Evolutionary conservation across 1,140 invertebrate species (phyloP).

Genomic region (Pachyrhynchus sulphureomaculatus): DNA sequence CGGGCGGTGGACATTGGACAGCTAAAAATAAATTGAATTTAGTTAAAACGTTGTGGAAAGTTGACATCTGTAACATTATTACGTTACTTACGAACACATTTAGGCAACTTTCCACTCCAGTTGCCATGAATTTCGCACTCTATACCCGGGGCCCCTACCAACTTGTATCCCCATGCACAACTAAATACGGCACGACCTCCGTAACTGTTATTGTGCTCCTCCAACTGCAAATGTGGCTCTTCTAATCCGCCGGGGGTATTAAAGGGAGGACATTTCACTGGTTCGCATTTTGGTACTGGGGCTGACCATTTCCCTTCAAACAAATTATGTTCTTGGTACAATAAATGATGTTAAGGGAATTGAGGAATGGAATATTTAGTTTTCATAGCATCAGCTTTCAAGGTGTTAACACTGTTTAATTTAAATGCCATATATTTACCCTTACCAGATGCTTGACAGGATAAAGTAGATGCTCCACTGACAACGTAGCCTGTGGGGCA

Average conservation of each 20-base stretch:
- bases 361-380: too few relatives aligned
- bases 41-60: not conserved
- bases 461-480: slow-evolving; percentile 67
- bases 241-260: slow-evolving; percentile 55
- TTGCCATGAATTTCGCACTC: slow-evolving; percentile 74
- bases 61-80: not conserved
- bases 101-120: slow-evolving; percentile 76
- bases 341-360: too few relatives aligned
- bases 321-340: too few relatives aligned
- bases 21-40: slow-evolving; percentile 56
- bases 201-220: slow-evolving; percentile 64
- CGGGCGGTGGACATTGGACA: slow-evolving; percentile 74
- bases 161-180: slow-evolving; percentile 78
- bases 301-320: slow-evolving; percentile 81
- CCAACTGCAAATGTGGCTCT: slow-evolving; percentile 58
- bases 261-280: slow-evolving; percentile 71
- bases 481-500: slow-evolving; percentile 73
- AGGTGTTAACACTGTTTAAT: too few relatives aligned
- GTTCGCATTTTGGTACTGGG: slow-evolving; percentile 67
- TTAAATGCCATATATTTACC: not conserved
- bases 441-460: slow-evolving; percentile 74
- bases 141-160: slow-evolving; percentile 70
- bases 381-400: too few relatives aligned
- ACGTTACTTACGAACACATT: slow-evolving; percentile 65
- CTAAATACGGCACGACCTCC: slow-evolving; percentile 73